Conservation (phyloP, 2,113 vertebrate species). For the Dendrocopos noguchii region DNA sequence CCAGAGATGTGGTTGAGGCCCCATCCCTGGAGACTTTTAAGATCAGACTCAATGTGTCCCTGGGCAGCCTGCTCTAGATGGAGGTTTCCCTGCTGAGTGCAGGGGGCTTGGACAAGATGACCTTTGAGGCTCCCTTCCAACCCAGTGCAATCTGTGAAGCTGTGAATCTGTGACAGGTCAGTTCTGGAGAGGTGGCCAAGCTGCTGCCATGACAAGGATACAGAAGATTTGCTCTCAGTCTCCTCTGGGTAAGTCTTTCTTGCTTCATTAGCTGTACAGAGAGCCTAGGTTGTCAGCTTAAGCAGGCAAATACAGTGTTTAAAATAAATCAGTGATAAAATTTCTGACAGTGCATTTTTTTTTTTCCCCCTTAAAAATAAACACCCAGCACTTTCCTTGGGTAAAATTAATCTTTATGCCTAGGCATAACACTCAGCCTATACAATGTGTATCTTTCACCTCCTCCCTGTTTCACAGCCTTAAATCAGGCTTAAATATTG, state of each 20-base stretch:
- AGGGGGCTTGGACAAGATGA: too few species aligned
- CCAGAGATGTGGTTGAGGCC: too few species aligned
- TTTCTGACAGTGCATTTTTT: background rate
- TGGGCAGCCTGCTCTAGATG: too few species aligned
- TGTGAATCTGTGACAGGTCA: background rate
- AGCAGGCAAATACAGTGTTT: background rate
- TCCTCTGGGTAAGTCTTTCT: background rate
- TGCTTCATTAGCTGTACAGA: background rate
- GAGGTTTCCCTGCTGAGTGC: too few species aligned
- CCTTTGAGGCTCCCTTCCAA: too few species aligned
- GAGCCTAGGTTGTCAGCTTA: background rate
- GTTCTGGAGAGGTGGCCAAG: background rate
- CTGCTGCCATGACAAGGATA: background rate
- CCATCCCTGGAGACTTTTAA: too few species aligned
- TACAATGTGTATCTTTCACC: slow-evolving; percentile 29
- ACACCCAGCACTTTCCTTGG: background rate
- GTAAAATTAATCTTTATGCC: slow-evolving; percentile 17
- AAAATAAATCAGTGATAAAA: background rate
- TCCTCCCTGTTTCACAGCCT: slow-evolving; percentile 38
- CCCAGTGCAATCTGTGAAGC: too few species aligned
- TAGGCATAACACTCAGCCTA: slow-evolving; percentile 23
- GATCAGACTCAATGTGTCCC: too few species aligned
- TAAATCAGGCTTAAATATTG: slow-evolving; percentile 48
- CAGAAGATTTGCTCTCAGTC: fast-evolving
- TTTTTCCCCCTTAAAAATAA: background rate